phyloP scores from a whole-genome alignment of 2,888 invertebrate species.

The Melanargia galathea region DNA sequence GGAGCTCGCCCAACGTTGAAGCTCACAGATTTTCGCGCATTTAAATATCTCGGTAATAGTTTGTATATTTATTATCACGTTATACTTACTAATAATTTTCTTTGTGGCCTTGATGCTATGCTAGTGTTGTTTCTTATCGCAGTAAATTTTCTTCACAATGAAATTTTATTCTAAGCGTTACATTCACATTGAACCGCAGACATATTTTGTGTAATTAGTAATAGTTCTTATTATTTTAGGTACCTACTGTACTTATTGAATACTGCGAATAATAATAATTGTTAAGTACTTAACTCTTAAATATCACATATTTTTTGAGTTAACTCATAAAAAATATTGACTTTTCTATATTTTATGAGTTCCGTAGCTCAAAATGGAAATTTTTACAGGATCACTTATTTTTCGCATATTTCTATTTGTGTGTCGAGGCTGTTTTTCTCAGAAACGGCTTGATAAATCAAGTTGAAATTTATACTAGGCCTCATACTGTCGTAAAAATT shows the following conservation, averaged over 20 bases:
- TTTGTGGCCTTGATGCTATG: conserved; percentile 23
- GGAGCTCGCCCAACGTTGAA: conserved; percentile 32
- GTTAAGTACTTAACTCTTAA: not conserved
- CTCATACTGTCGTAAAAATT: too few species aligned
- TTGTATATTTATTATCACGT: conserved; percentile 34
- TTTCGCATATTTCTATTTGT: too few species aligned
- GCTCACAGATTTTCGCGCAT: conserved; percentile 32
- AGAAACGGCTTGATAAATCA: too few species aligned
- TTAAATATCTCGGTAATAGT: conserved; percentile 33
- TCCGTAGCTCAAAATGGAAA: too few species aligned
- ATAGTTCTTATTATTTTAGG: conserved; percentile 1
- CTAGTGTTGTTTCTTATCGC: conserved; percentile 21
- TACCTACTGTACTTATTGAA: too few species aligned
- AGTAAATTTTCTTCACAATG: conserved; percentile 30
- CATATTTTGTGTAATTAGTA: conserved; percentile 2
- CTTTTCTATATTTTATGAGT: too few species aligned
- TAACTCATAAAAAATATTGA: too few species aligned
- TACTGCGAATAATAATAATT: too few species aligned
- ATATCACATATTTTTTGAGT: too few species aligned
- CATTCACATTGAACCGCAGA: not conserved
- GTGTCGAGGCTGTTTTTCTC: too few species aligned
- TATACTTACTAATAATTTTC: conserved; percentile 26
- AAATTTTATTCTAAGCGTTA: conserved; percentile 15
- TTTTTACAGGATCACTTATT: too few species aligned
- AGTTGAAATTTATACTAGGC: too few species aligned